These are phyloP conservation scores for Polymixis lichenea DNA, from an alignment of 2,888 invertebrate genomes.

Conservation along the genomic window DNA sequence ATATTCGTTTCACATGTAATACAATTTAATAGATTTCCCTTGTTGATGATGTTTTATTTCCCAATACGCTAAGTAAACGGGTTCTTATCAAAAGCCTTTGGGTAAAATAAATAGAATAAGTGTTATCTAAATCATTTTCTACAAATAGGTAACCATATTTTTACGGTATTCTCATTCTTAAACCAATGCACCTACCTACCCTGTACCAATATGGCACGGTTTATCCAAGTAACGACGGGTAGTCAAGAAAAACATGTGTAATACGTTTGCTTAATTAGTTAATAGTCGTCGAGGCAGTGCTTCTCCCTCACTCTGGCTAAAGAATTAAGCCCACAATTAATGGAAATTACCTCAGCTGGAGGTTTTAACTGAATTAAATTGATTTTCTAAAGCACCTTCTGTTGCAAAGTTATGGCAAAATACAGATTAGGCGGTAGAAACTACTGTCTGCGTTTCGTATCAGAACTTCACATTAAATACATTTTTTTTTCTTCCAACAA, in stretches of 20 bases:
- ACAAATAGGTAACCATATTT: too few relatives aligned
- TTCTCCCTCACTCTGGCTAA: constrained; percentile 71
- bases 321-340: constrained; percentile 81
- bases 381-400: constrained; percentile 77
- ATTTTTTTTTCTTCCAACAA: background rate
- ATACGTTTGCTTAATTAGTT: constrained; percentile 78
- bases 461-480: background rate
- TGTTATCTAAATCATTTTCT: background rate
- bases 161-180: background rate
- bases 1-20: constrained; percentile 47
- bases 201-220: constrained; percentile 26
- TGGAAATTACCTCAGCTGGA: constrained; percentile 84
- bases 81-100: constrained; percentile 13
- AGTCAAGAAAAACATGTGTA: constrained; percentile 58
- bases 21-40: constrained; percentile 49
- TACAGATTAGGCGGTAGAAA: constrained; percentile 48
- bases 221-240: constrained; percentile 34
- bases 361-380: constrained; percentile 80
- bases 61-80: constrained; percentile 24
- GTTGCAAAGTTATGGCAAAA: constrained; percentile 62
- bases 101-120: background rate
- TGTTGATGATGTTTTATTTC: constrained; percentile 32
- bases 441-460: background rate
- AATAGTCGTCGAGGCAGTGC: constrained; percentile 71
- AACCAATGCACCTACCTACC: constrained; percentile 12